Evolutionary conservation across 2,113 vertebrate species (phyloP), one percentile per base, ranked within the genome.

Genomic region (Coptodon rendalli): DNA sequence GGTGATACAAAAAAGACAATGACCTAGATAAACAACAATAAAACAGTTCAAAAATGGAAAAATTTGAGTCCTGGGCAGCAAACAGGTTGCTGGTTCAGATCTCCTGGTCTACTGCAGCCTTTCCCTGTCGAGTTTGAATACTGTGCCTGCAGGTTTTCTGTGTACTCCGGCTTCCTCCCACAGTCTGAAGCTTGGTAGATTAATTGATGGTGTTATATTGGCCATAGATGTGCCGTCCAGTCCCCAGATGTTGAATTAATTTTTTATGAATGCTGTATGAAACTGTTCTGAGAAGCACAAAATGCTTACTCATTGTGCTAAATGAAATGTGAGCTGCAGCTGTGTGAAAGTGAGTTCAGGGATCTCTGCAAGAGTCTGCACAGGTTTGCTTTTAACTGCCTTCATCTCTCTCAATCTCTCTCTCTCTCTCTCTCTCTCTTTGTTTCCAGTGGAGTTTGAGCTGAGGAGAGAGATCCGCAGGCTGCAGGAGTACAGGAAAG

Each of bases 401-500:
- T 80, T 84, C 17, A 16, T 84, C 68, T 85, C 78, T 87, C 34
- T 8, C 78, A 17, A 31, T 78, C 61, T 68, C 17, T 22, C 22
- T 22, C 22, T 22, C 22, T 22, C 19, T 78, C 71, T 59, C 19
- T 78, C 83, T 85, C 53, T 86, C 29, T 9, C 78, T 82, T 59
- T 80, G 17, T 34, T 86, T 90, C 7, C 95, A 99, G 99, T 99
- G 96, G 99, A 99, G 94, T 99, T 99, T 95, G 99, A 99, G 94
- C 96, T 99, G 93, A 96, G 97, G 87, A 97, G 96, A 85, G 98
- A 99, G 95, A 98, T 99, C 92, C 97, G 93, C 91, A 92, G 98
- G 29, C 97, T 99, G 7, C 98, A 99, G 95, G 98, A 99, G 91
- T 99, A 99, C 95, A 97, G 98, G 92, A 96, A 94, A 81, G 98